Evolutionary conservation across 2,888 invertebrate species (phyloP).

Genomic region (Epicampocera succincta): DNA sequence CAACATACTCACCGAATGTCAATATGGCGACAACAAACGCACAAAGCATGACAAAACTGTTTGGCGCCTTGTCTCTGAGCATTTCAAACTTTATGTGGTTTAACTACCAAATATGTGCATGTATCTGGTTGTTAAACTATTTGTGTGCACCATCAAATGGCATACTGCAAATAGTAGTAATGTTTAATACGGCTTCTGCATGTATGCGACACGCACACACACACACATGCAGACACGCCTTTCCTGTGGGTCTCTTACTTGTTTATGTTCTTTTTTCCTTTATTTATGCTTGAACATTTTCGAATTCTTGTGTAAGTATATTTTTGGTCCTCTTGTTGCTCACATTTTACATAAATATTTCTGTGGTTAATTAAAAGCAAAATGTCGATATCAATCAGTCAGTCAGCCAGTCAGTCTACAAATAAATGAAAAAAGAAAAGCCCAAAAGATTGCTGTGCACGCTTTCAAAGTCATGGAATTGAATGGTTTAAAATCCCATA

Average conservation of each 20-base stretch:
- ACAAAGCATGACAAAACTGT: slow-evolving; percentile 67
- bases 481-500: no score
- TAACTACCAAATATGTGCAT: slow-evolving; percentile 58
- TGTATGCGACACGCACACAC: slow-evolving; percentile 23
- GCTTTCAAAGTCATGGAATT: background rate
- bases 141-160: slow-evolving; percentile 48
- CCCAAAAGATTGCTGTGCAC: background rate
- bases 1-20: slow-evolving; percentile 63
- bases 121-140: slow-evolving; percentile 58
- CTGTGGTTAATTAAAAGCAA: slow-evolving; percentile 77
- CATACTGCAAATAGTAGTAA: slow-evolving; percentile 47
- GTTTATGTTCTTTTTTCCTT: slow-evolving; percentile 15
- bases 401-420: background rate
- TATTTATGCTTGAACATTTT: background rate
- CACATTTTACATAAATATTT: slow-evolving; percentile 76
- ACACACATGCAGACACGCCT: background rate
- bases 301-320: background rate
- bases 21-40: slow-evolving; percentile 68
- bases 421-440: slow-evolving; percentile 8
- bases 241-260: slow-evolving; percentile 6
- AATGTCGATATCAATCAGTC: slow-evolving; percentile 69
- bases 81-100: slow-evolving; percentile 66
- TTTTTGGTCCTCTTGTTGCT: slow-evolving; percentile 20
- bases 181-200: slow-evolving; percentile 40
- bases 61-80: slow-evolving; percentile 67